phyloP scores from a whole-genome alignment of 2,888 invertebrate species.

The Polydrusus cervinus region DNA sequence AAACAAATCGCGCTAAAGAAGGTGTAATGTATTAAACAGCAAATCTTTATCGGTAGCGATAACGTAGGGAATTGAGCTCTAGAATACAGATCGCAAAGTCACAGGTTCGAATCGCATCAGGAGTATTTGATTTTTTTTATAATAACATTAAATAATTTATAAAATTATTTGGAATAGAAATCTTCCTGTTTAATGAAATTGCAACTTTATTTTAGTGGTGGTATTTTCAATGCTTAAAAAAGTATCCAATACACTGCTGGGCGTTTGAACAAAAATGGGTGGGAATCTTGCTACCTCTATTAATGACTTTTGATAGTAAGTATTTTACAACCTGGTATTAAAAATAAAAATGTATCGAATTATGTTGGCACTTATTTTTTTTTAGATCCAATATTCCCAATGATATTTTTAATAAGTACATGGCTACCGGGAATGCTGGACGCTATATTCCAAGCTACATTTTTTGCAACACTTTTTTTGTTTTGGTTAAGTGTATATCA shows the following conservation, averaged over 20 bases:
- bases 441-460: conserved; percentile 91
- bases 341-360: neutral
- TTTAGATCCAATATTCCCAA: conserved; percentile 93
- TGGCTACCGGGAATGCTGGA: conserved; percentile 95
- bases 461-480: conserved; percentile 88
- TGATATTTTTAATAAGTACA: conserved; percentile 90
- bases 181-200: too few species aligned
- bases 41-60: too few species aligned
- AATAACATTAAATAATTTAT: too few species aligned
- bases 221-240: conserved; percentile 91
- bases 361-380: neutral
- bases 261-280: conserved; percentile 99
- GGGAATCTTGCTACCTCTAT: conserved; percentile 87
- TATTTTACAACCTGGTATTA: too few species aligned
- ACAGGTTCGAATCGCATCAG: too few species aligned
- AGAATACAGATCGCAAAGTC: too few species aligned
- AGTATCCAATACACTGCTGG: conserved; percentile 93
- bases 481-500: conserved; percentile 98
- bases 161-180: too few species aligned
- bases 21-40: too few species aligned
- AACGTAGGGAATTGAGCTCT: too few species aligned
- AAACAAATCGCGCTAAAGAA: too few species aligned
- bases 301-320: conserved; percentile 94
- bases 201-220: conserved; percentile 86
- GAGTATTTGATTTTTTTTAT: too few species aligned